phyloP scores from a whole-genome alignment of 1,140 invertebrate genomes.

The Papilio dardanus region DNA sequence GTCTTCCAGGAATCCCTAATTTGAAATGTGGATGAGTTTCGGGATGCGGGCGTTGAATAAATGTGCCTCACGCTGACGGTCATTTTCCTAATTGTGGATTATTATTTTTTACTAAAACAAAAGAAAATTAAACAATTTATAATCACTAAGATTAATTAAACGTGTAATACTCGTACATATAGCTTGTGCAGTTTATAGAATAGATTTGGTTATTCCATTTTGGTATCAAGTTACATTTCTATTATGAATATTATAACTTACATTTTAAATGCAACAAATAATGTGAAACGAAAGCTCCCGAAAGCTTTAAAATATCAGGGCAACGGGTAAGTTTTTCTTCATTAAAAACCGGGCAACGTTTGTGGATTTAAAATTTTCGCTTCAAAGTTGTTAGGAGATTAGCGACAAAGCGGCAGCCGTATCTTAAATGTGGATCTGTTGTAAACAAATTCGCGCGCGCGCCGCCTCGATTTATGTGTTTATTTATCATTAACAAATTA shows the following conservation, averaged over 20 bases:
- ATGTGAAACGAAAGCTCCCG: slow-evolving; percentile 26
- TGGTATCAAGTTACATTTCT: not conserved
- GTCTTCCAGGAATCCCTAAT: slow-evolving; percentile 81
- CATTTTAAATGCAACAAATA: slow-evolving; percentile 17
- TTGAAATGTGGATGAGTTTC: slow-evolving; percentile 79
- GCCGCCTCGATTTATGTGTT: slow-evolving; percentile 80
- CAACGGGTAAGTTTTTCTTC: slow-evolving; percentile 65
- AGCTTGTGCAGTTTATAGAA: too few species aligned
- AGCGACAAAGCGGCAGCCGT: slow-evolving; percentile 75
- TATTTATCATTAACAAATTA: slow-evolving; percentile 84
- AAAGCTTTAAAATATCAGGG: slow-evolving; percentile 41
- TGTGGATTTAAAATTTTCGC: slow-evolving; percentile 77
- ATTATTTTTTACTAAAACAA: slow-evolving; percentile 12
- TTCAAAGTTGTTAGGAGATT: slow-evolving; percentile 79
- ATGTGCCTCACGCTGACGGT: slow-evolving; percentile 19
- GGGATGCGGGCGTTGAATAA: slow-evolving; percentile 52
- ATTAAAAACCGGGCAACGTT: slow-evolving; percentile 61
- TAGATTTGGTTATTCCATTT: not conserved
- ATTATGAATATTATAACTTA: not conserved
- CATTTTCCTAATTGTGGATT: not conserved
- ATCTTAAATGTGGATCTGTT: slow-evolving; percentile 81
- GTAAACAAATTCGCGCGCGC: slow-evolving; percentile 79
- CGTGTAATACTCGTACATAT: too few species aligned
- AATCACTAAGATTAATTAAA: not conserved
- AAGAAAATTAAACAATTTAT: not conserved